Percentiles rank a stretch among this genome's conserved stretches.
These are phyloP conservation scores for Oreochromis mossambicus DNA, from an alignment of 2,797 vertebrate genomes.

Conservation along the genomic window DNA sequence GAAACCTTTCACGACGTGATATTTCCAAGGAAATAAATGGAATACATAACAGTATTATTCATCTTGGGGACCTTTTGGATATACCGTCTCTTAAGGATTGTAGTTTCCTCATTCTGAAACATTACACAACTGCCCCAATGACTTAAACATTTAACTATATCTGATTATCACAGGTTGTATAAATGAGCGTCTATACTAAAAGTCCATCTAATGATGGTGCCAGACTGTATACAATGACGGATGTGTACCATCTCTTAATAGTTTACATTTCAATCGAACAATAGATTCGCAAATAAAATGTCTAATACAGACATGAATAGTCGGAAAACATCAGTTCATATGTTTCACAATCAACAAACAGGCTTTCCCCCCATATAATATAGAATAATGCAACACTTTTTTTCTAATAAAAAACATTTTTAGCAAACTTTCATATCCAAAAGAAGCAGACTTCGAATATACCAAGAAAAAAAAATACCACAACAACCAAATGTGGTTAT, in stretches of 20 bases:
- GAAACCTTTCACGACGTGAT: constrained; percentile 87
- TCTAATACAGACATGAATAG: constrained; percentile 99
- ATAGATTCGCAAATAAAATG: constrained; percentile 99
- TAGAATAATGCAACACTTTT: constrained; percentile 82
- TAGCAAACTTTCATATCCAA: constrained; percentile 63
- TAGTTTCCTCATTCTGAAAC: constrained; percentile 64
- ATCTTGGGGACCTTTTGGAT: constrained; percentile 86
- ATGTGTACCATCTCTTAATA: constrained; percentile 95
- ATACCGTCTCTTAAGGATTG: constrained; percentile 84
- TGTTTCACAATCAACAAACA: constrained; percentile 92
- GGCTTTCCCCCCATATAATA: constrained; percentile 70
- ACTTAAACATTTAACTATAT: constrained; percentile 86
- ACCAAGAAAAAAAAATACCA: constrained; percentile 59
- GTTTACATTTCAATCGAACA: constrained; percentile 99
- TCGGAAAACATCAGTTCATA: constrained; percentile 90
- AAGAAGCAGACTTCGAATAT: constrained; percentile 54
- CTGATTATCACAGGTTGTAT: constrained; percentile 89
- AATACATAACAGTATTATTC: constrained; percentile 91
- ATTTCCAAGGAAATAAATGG: constrained; percentile 91
- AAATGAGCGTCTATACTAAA: constrained; percentile 85
- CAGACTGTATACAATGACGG: constrained; percentile 96
- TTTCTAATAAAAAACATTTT: constrained; percentile 54
- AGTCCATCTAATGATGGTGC: constrained; percentile 97
- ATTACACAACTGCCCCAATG: constrained; percentile 59
- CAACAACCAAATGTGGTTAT: constrained; percentile 77